Evolutionary conservation across 2,113 vertebrate species (phyloP), one percentile per base, ranked within the genome.

Genomic region (Datnioides undecimradiatus): DNA sequence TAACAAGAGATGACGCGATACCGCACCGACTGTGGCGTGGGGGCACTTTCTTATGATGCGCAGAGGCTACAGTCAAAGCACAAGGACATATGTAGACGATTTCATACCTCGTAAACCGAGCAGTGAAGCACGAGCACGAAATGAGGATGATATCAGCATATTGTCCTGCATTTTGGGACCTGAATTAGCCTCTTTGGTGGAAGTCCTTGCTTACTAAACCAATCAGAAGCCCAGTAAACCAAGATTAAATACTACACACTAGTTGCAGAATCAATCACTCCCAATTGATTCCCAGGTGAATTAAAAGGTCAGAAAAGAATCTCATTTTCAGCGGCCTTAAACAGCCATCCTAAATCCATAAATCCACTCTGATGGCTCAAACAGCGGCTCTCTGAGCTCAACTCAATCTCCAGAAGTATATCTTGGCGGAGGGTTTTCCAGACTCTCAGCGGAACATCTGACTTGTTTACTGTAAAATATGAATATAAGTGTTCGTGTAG

Each of bases 361-460:
- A 90, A 80, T 87, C 80, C 69, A 34, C 29, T 43, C 21, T 76
- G 71, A 84, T 58, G 80, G 66, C 46, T 91, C 84, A 38, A 80
- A 27, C 80, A 73, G 83, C 9, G 29, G 31, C 31, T 49, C 59
- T 62, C 63, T 41, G 38, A 76, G 17, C 6, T 67, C 72, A 86
- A 82, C 68, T 69, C 58, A 25, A 70, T 70, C 72, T 78, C 67
- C 73, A 84, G 84, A 67, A 58, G 63, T 25, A 19, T 38, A 40
- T 55, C 69, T 86, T 70, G 79, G 81, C 83, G 0, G 13, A 36
- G n/a, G n/a, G 49, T 16, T 57, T 29, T 59, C 29, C 25, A 31
- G 38, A 48, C 34, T 65, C 72, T 58, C 17, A 29, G 55, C 8
- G 63, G 69, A 84, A 87, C 33, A 68, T 79, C 57, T 54, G 64